Conservation (phyloP, 2,888 invertebrate genomes). For the Dryococelus australis region DNA sequence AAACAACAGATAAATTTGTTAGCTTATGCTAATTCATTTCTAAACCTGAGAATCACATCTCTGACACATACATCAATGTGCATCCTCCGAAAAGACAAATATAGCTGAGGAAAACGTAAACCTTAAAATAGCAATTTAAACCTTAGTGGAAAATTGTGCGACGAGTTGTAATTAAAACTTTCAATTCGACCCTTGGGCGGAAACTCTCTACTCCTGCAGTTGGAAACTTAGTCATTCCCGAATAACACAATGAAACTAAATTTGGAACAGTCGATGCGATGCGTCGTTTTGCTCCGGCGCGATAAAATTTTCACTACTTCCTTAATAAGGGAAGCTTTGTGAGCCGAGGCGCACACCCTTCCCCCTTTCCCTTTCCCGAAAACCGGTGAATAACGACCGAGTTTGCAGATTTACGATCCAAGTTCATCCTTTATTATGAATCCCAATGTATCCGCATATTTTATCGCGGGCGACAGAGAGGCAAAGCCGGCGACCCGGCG, state of each 20-base stretch:
- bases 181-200: background rate
- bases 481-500: background rate
- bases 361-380: too few relatives aligned
- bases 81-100: too few relatives aligned
- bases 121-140: too few relatives aligned
- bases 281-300: background rate
- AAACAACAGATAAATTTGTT: too few relatives aligned
- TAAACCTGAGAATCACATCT: too few relatives aligned
- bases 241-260: background rate
- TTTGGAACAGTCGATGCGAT: background rate
- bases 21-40: too few relatives aligned
- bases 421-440: background rate
- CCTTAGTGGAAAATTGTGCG: background rate
- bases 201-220: background rate
- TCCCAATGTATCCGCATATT: background rate
- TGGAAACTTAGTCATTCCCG: background rate
- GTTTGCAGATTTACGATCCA: background rate
- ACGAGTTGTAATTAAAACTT: background rate
- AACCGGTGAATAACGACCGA: background rate
- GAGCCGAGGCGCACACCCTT: background rate
- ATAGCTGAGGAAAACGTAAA: too few relatives aligned
- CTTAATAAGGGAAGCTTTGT: conserved; percentile 7
- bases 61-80: too few relatives aligned
- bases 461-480: background rate
- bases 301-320: background rate